Percentiles rank a stretch among this genome's conserved stretches.
These are phyloP conservation scores for Galemys pyrenaicus DNA, from an alignment of 2,113 vertebrate species.

Conservation along the genomic window DNA sequence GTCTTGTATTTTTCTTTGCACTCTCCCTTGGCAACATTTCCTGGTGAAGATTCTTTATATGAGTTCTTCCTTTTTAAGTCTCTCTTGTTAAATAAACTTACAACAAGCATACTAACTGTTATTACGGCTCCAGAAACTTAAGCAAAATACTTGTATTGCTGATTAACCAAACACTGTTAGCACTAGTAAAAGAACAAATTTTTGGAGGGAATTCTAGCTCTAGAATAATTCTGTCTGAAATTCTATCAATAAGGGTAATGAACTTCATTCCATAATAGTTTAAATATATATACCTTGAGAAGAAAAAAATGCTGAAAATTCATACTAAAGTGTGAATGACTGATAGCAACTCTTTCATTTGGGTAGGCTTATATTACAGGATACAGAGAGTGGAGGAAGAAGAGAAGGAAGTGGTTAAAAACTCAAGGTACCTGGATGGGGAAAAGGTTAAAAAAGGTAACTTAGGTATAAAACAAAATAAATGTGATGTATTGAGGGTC, in stretches of 20 bases:
- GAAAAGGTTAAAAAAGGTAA: background rate
- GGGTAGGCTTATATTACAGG: background rate
- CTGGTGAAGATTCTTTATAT: background rate
- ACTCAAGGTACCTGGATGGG: background rate
- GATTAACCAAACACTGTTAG: background rate
- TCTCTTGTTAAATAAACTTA: background rate
- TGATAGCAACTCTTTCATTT: background rate
- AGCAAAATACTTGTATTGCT: background rate
- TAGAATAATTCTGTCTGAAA: background rate
- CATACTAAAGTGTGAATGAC: background rate
- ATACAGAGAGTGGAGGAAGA: background rate
- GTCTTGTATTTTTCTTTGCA: background rate
- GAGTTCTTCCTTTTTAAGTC: background rate
- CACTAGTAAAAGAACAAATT: background rate
- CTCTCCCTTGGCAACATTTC: background rate
- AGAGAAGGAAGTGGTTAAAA: background rate
- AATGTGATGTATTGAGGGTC: background rate
- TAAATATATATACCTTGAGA: background rate
- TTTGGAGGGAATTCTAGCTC: background rate
- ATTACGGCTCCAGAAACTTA: background rate
- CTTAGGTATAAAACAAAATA: background rate
- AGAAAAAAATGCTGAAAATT: background rate
- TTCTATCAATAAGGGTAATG: background rate
- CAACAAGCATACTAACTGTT: background rate
- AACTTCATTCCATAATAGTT: background rate